phyloP scores from a whole-genome alignment of 2,113 vertebrate genomes.

The Clinocottus analis region DNA sequence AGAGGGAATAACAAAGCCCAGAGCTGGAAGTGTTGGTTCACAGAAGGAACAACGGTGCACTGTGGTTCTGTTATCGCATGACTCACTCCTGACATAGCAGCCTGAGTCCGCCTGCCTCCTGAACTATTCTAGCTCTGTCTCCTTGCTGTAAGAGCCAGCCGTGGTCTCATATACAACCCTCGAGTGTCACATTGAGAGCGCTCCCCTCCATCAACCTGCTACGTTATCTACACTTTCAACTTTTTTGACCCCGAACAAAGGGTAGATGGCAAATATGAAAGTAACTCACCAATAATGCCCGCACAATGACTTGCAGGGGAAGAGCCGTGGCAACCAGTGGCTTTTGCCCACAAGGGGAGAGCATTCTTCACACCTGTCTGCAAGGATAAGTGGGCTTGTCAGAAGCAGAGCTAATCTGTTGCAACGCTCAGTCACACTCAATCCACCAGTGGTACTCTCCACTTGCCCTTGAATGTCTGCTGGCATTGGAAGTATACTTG shows the following conservation, averaged over 20 bases:
- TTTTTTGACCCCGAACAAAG: constrained; percentile 69
- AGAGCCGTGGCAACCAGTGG: constrained; percentile 71
- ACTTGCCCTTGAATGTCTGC: constrained; percentile 80
- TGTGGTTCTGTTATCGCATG: constrained; percentile 46
- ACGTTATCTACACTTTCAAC: constrained; percentile 52
- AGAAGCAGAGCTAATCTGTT: constrained; percentile 82
- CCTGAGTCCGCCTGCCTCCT: constrained; percentile 29
- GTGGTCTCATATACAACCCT: constrained; percentile 43
- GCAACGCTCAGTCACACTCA: constrained; percentile 82
- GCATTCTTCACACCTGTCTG: constrained; percentile 84
- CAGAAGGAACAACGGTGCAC: constrained; percentile 39
- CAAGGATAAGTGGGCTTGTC: constrained; percentile 81
- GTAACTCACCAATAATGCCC: constrained; percentile 54
- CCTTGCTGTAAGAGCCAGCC: constrained; percentile 17
- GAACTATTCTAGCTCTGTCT: constrained; percentile 40
- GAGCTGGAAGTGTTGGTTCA: constrained; percentile 60
- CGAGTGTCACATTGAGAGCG: constrained; percentile 26
- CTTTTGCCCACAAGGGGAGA: constrained; percentile 74
- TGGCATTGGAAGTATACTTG: constrained; percentile 70
- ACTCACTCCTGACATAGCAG: constrained; percentile 32
- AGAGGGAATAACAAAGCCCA: constrained; percentile 68
- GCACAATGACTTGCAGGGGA: constrained; percentile 38
- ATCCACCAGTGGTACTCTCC: constrained; percentile 71
- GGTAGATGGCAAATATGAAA: constrained; percentile 63
- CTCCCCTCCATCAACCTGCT: constrained; percentile 54